phyloP scores from a whole-genome alignment of 2,888 invertebrate genomes.

The Petrolisthes manimaculis region DNA sequence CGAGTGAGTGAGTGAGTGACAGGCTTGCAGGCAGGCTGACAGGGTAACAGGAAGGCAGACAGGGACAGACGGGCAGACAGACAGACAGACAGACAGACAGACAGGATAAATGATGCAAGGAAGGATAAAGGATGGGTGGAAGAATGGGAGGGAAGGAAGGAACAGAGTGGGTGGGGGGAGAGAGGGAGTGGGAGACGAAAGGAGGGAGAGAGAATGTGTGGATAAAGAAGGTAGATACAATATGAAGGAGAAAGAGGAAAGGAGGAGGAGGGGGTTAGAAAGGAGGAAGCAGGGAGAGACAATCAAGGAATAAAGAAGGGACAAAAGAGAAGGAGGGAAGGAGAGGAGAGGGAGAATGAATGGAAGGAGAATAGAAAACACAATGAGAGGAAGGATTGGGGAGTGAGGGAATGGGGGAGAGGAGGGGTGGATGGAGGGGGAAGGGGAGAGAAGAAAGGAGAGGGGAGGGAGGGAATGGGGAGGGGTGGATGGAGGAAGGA shows the following conservation, averaged over 20 bases:
- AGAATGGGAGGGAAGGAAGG: too few relatives aligned
- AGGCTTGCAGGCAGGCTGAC: too few relatives aligned
- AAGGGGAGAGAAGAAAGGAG: background rate
- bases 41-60: too few relatives aligned
- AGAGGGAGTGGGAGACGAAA: background rate
- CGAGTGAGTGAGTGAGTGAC: too few relatives aligned
- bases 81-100: too few relatives aligned
- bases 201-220: background rate
- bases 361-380: background rate
- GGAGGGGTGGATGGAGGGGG: background rate
- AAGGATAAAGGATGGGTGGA: too few relatives aligned
- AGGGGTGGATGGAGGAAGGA: background rate
- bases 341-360: background rate
- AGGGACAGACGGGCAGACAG: too few relatives aligned
- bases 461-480: background rate
- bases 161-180: too few relatives aligned
- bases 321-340: background rate
- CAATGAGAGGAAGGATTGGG: background rate
- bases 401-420: background rate
- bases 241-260: background rate
- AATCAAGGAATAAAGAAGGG: background rate
- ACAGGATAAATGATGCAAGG: too few relatives aligned
- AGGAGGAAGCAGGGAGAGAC: background rate
- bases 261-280: conserved; percentile 2
- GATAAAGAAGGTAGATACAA: too few relatives aligned